Conservation (phyloP, 2,888 invertebrate species). For the Tenthredo distinguenda region DNA sequence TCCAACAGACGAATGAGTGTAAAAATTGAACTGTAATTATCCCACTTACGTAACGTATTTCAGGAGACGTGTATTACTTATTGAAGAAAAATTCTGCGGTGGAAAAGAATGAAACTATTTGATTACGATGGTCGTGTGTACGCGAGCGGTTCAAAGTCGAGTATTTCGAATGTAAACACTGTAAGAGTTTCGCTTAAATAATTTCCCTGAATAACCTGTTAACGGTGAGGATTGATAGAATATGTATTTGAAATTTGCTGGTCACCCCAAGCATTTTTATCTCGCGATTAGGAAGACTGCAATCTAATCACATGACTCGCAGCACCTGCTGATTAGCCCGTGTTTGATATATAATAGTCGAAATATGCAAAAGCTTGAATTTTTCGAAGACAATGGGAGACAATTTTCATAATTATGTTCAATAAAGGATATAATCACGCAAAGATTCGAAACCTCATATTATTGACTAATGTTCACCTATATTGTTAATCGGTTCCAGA, state of each 20-base stretch:
- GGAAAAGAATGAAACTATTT: background rate
- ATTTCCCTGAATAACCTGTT: background rate
- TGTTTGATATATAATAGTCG: background rate
- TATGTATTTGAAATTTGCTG: background rate
- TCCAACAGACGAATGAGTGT: background rate
- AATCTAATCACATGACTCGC: background rate
- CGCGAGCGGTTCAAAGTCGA: background rate
- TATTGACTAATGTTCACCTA: background rate
- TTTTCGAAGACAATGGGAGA: background rate
- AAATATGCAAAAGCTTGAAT: background rate
- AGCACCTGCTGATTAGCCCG: background rate
- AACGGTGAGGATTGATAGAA: background rate
- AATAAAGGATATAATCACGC: background rate
- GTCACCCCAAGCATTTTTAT: background rate
- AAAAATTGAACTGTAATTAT: background rate
- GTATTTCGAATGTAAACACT: background rate
- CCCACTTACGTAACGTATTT: background rate
- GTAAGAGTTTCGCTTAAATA: background rate
- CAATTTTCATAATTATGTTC: background rate
- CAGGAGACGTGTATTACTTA: background rate
- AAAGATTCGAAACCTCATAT: background rate
- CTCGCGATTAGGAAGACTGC: background rate
- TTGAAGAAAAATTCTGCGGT: background rate
- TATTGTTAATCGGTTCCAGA: background rate
- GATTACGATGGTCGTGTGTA: background rate